These are phyloP conservation scores for Psilanteris sp. DNA, from an alignment of 1,140 invertebrate species.

Conservation along the genomic window DNA sequence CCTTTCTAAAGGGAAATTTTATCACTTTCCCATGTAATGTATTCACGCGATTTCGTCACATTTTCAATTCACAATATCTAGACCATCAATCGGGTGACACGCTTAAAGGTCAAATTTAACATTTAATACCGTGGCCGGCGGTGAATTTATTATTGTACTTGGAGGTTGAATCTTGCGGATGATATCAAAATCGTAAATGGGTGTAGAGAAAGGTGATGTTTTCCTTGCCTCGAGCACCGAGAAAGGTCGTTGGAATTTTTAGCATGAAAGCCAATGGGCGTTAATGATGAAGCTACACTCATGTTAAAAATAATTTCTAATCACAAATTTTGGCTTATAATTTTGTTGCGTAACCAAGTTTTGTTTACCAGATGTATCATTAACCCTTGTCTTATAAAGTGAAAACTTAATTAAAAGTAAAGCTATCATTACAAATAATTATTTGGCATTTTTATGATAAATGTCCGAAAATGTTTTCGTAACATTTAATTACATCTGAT, in stretches of 20 bases:
- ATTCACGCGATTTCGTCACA: slow-evolving; percentile 22
- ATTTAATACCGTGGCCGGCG: slow-evolving; percentile 18
- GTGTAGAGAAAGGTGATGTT: slow-evolving; percentile 57
- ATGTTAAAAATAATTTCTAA: slow-evolving; percentile 32
- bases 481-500: no score
- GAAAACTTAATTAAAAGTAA: not conserved
- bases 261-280: slow-evolving; percentile 39
- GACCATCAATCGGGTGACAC: slow-evolving; percentile 21
- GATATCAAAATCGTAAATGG: slow-evolving; percentile 52
- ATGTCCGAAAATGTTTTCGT: no score
- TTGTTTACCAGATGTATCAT: not conserved
- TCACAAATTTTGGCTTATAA: not conserved
- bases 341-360: slow-evolving; percentile 1
- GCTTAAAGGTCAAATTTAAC: slow-evolving; percentile 43
- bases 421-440: no score
- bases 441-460: no score
- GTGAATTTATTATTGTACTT: slow-evolving; percentile 44
- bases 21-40: slow-evolving; percentile 41
- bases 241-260: slow-evolving; percentile 52
- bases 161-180: slow-evolving; percentile 22
- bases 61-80: slow-evolving; percentile 8
- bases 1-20: slow-evolving; percentile 34
- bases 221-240: slow-evolving; percentile 48
- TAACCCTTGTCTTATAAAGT: not conserved
- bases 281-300: slow-evolving; percentile 7